Evolutionary conservation across 2,888 invertebrate species (phyloP).

Genomic region (Tiphia femorata): DNA sequence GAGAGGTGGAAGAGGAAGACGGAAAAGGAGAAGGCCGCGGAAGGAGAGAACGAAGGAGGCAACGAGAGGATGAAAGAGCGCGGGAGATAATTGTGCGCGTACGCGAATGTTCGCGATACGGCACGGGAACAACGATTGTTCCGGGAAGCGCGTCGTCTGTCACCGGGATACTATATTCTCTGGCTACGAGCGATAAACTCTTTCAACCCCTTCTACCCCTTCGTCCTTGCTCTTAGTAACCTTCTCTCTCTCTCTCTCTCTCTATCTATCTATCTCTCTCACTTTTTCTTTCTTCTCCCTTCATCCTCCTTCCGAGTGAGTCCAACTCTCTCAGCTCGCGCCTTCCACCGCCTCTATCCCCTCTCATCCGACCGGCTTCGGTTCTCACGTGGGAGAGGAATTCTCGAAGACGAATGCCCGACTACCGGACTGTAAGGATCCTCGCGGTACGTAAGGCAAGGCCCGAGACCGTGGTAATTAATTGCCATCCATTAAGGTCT

Average conservation of each 20-base stretch:
- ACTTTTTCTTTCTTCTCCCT: too few relatives aligned
- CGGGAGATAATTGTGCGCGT: slow-evolving; percentile 46
- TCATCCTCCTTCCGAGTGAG: too few relatives aligned
- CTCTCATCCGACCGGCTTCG: slow-evolving; percentile 45
- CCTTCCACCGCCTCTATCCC: slow-evolving; percentile 26
- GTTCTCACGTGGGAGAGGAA: slow-evolving; percentile 58
- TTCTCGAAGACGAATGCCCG: slow-evolving; percentile 55
- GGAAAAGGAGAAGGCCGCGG: too few relatives aligned
- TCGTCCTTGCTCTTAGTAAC: not conserved
- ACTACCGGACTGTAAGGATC: slow-evolving; percentile 45
- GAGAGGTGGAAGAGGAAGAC: too few relatives aligned
- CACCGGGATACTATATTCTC: slow-evolving; percentile 41
- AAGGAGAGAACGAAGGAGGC: not conserved
- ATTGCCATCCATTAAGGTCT: slow-evolving; percentile 56
- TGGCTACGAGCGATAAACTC: slow-evolving; percentile 37
- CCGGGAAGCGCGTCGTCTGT: slow-evolving; percentile 41
- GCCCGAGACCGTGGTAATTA: slow-evolving; percentile 49
- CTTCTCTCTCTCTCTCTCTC: not conserved
- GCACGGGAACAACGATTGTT: slow-evolving; percentile 42
- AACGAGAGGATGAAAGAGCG: slow-evolving; percentile 25
- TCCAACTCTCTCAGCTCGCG: slow-evolving; percentile 9
- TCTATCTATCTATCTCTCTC: too few relatives aligned
- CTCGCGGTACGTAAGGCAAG: slow-evolving; percentile 26
- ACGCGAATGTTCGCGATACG: slow-evolving; percentile 40
- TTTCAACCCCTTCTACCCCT: slow-evolving; percentile 16